These are phyloP conservation scores for Sepiola atlantica DNA, from an alignment of 2,888 invertebrate genomes.

Conservation along the genomic window DNA sequence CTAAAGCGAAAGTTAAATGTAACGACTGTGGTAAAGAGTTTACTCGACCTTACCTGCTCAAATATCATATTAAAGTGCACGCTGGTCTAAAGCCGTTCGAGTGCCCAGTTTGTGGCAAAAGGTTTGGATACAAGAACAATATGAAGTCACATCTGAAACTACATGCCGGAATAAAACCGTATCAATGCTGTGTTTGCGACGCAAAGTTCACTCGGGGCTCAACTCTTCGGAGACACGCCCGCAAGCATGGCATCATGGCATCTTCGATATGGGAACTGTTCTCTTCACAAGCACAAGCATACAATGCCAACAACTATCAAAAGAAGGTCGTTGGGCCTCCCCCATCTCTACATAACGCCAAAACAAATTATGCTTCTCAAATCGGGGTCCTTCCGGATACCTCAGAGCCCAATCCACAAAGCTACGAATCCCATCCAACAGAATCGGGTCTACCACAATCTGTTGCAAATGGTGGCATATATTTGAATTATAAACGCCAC, in stretches of 20 bases:
- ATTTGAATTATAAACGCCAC: constrained; percentile 39
- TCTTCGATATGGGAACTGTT: constrained; percentile 67
- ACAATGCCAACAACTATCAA: not conserved
- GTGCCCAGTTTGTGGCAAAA: constrained; percentile 68
- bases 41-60: constrained; percentile 63
- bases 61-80: constrained; percentile 67
- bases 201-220: constrained; percentile 70
- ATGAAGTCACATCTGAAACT: constrained; percentile 71
- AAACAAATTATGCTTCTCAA: constrained; percentile 45
- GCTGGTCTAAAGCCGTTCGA: constrained; percentile 69
- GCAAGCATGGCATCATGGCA: constrained; percentile 65
- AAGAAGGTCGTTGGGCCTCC: not conserved
- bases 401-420: constrained; percentile 41
- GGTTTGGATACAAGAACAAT: constrained; percentile 71
- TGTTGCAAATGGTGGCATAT: constrained; percentile 46
- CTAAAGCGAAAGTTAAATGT: constrained; percentile 65
- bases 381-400: constrained; percentile 44
- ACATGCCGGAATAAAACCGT: constrained; percentile 69
- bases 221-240: constrained; percentile 66
- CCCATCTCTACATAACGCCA: constrained; percentile 34
- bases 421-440: constrained; percentile 35
- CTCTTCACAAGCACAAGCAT: constrained; percentile 48
- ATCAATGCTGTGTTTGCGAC: constrained; percentile 68
- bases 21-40: constrained; percentile 66
- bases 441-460: constrained; percentile 40